phyloP scores from a whole-genome alignment of 2,797 vertebrate species.

The Lacerta agilis region DNA sequence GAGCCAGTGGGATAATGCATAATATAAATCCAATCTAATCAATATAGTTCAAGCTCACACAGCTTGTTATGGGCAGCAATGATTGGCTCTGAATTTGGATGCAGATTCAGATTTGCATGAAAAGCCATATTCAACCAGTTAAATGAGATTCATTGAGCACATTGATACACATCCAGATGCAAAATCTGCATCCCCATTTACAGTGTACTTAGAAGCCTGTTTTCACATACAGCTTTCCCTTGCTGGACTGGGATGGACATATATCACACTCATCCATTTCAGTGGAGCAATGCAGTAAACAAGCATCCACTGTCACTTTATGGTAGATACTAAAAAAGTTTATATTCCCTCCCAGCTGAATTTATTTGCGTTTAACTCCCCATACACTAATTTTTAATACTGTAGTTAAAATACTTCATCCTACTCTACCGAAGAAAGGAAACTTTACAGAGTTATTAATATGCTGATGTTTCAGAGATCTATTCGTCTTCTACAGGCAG shows the following conservation, averaged over 20 bases:
- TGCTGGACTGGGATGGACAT: background rate
- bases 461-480: constrained; percentile 22
- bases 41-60: background rate
- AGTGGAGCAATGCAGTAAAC: background rate
- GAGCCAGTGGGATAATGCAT: background rate
- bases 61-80: background rate
- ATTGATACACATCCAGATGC: background rate
- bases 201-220: background rate
- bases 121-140: background rate
- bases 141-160: background rate
- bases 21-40: no score
- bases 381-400: background rate
- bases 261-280: background rate
- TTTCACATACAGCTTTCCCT: background rate
- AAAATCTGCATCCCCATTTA: background rate
- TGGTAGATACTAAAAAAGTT: background rate
- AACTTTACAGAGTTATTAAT: constrained; percentile 29
- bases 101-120: background rate
- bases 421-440: background rate
- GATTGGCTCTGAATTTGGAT: background rate
- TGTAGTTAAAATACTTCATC: background rate
- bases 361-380: background rate
- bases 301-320: background rate
- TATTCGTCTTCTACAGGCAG: constrained; percentile 11
- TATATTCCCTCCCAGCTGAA: background rate